Conservation (phyloP, 2,113 vertebrate genomes). For the Percopsis transmontana region DNA sequence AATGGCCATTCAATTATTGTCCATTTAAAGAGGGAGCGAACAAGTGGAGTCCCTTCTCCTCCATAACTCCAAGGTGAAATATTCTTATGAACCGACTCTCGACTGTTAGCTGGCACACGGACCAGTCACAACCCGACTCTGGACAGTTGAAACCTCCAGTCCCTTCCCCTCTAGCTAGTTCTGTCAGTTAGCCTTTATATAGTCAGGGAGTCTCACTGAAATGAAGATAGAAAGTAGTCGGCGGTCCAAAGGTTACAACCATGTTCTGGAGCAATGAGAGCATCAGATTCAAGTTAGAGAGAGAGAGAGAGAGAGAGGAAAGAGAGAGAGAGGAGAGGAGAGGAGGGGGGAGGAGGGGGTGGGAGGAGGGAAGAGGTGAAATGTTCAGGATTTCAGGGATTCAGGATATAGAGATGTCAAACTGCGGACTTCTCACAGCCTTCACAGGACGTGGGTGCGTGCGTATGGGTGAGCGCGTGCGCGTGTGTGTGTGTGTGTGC, state of each 20-base stretch:
- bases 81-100: constrained; percentile 8
- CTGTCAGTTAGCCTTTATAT: too few relatives aligned
- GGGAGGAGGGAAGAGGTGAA: constrained; percentile 36
- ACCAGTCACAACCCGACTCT: too few relatives aligned
- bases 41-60: constrained; percentile 53
- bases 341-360: constrained; percentile 18
- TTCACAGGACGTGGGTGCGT: constrained; percentile 37
- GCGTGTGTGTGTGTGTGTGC: constrained; percentile 14
- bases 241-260: too few relatives aligned
- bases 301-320: neutral
- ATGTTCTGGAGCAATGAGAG: too few relatives aligned
- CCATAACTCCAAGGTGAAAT: constrained; percentile 44
- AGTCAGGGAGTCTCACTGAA: too few relatives aligned
- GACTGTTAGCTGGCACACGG: too few relatives aligned
- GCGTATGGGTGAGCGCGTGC: constrained; percentile 21
- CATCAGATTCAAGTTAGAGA: neutral
- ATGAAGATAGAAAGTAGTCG: too few relatives aligned
- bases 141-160: too few relatives aligned
- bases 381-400: constrained; percentile 31
- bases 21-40: constrained; percentile 63
- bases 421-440: constrained; percentile 39
- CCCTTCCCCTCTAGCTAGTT: too few relatives aligned
- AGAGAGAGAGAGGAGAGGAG: constrained; percentile 10
- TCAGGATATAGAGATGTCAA: constrained; percentile 26
- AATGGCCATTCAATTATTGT: constrained; percentile 69